phyloP scores from a whole-genome alignment of 2,797 vertebrate species.

The Cheirogaleus major region DNA sequence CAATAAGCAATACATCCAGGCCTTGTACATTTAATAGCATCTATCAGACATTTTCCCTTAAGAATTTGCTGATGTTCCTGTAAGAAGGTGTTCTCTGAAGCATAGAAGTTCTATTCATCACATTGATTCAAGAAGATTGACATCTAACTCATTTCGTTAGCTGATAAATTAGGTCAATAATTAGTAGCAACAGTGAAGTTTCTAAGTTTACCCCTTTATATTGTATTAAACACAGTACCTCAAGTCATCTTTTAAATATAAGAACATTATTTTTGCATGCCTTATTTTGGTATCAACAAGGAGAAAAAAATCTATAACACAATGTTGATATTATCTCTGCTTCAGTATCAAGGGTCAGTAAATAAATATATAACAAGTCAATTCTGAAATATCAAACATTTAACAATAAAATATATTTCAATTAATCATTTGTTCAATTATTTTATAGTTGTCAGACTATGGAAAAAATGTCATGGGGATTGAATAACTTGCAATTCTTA shows the following conservation, averaged over 20 bases:
- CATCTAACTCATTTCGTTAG: conserved; percentile 62
- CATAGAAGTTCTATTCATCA: conserved; percentile 57
- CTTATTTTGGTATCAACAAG: not conserved
- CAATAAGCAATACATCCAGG: conserved; percentile 77
- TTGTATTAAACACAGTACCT: not conserved
- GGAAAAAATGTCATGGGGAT: conserved; percentile 11
- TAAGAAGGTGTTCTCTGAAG: conserved; percentile 59
- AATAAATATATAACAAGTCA: conserved; percentile 22
- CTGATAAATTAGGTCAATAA: conserved; percentile 76
- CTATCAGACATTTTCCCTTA: conserved; percentile 76
- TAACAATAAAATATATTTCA: conserved; percentile 9
- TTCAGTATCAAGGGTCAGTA: conserved; percentile 26
- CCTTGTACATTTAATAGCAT: conserved; percentile 77
- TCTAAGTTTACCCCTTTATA: not conserved
- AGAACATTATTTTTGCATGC: conserved; percentile 12
- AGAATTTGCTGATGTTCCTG: conserved; percentile 79
- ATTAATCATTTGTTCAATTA: conserved; percentile 7
- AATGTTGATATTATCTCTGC: not conserved
- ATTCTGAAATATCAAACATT: not conserved
- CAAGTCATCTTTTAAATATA: not conserved
- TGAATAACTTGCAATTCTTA: not conserved
- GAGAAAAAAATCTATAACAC: not conserved
- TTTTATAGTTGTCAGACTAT: conserved; percentile 3
- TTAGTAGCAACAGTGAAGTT: conserved; percentile 58
- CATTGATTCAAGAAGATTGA: conserved; percentile 74